These are phyloP conservation scores for Pseudotriccus pelzelni DNA, from an alignment of 2,797 vertebrate genomes.

Conservation along the genomic window DNA sequence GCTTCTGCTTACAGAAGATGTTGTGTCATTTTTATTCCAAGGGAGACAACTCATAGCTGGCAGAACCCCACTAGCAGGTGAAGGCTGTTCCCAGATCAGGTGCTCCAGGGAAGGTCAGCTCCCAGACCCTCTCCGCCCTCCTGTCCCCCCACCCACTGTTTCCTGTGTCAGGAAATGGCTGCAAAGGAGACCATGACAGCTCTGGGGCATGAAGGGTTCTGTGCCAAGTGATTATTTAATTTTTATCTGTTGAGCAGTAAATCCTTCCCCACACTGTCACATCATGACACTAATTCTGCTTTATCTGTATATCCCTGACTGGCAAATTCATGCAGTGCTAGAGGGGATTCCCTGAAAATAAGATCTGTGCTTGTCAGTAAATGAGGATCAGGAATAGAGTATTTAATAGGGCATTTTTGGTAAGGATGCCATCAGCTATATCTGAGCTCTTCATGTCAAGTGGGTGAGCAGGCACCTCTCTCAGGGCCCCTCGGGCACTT, in stretches of 20 bases:
- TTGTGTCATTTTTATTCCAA: background rate
- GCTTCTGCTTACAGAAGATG: background rate
- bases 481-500: background rate
- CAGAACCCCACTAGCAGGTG: fast-evolving
- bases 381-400: background rate
- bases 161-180: background rate
- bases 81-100: background rate
- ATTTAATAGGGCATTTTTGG: background rate
- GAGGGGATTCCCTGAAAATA: background rate
- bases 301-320: background rate
- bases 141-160: background rate
- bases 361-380: background rate
- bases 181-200: background rate
- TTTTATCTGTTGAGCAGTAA: slow-evolving; percentile 9
- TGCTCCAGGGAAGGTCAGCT: background rate
- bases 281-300: background rate
- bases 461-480: background rate
- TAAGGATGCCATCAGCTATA: background rate
- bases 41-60: background rate
- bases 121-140: background rate
- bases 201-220: background rate
- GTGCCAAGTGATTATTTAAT: background rate
- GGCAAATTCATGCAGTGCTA: background rate
- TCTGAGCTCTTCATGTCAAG: background rate
- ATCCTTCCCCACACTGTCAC: background rate